phyloP scores from a whole-genome alignment of 2,888 invertebrate species.

The Nasonovia ribisnigri region DNA sequence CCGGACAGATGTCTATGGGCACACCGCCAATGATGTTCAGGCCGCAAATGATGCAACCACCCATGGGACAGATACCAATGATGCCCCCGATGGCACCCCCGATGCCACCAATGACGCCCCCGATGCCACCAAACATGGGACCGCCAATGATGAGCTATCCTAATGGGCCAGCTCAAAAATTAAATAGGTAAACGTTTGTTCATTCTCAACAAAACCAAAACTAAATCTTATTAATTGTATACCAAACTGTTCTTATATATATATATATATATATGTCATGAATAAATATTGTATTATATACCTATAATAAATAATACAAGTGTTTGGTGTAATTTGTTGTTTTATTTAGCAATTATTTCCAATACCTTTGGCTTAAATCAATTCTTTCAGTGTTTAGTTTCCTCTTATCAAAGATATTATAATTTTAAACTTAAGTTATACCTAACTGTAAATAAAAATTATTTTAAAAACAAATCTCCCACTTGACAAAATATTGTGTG shows the following conservation, averaged over 20 bases:
- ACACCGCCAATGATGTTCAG: conserved; percentile 75
- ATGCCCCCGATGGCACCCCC: conserved; percentile 80
- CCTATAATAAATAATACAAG: background rate
- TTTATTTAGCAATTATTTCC: background rate
- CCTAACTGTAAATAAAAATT: background rate
- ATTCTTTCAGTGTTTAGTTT: background rate
- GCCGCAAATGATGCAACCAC: conserved; percentile 73
- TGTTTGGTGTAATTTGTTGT: background rate
- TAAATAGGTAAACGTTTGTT: background rate
- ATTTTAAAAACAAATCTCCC: no score
- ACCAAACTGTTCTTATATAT: background rate
- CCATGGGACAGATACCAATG: conserved; percentile 71
- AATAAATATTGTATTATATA: background rate
- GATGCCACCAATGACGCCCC: no score
- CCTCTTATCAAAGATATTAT: background rate
- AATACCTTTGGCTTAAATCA: background rate
- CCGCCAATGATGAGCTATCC: conserved; percentile 63
- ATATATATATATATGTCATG: background rate
- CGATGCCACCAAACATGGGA: conserved; percentile 79
- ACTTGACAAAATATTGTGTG: background rate
- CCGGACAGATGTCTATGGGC: conserved; percentile 75
- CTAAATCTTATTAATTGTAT: background rate
- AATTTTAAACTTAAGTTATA: background rate
- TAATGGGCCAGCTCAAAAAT: conserved; percentile 33
- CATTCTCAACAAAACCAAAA: background rate